Evolutionary conservation across 1,140 invertebrate species (phyloP).

Genomic region (Phocides pigmalion): DNA sequence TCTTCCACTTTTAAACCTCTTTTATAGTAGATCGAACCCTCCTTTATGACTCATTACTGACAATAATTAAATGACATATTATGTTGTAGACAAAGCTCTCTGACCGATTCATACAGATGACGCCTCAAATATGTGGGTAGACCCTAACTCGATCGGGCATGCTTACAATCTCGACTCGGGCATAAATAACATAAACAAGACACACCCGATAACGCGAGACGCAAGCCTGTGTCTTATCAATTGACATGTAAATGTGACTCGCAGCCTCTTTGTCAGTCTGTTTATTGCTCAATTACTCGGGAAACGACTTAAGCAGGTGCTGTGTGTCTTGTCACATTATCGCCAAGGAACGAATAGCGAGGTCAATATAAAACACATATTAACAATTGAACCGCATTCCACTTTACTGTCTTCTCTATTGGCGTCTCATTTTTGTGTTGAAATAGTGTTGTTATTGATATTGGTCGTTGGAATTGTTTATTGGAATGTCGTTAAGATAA

Average conservation of each 20-base stretch:
- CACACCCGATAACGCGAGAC: conserved; percentile 1
- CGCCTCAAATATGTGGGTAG: background rate
- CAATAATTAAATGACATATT: too few species aligned
- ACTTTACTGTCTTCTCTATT: too few species aligned
- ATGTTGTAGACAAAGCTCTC: too few species aligned
- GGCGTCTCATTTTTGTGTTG: too few species aligned
- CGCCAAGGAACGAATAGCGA: background rate
- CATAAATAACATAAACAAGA: background rate
- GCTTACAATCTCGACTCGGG: conserved; percentile 1
- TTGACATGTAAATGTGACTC: conserved; percentile 21
- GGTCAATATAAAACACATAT: background rate
- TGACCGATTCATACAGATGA: too few species aligned
- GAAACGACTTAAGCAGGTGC: conserved; percentile 16
- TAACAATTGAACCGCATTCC: background rate
- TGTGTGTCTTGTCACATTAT: background rate
- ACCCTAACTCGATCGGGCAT: background rate
- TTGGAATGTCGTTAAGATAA: too few species aligned
- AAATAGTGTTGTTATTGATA: too few species aligned
- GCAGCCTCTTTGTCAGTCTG: conserved; percentile 23
- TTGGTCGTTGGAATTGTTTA: too few species aligned
- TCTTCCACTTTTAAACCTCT: too few species aligned
- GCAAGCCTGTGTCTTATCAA: conserved; percentile 13
- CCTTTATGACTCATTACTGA: too few species aligned
- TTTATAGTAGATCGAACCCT: too few species aligned
- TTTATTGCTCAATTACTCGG: conserved; percentile 28